These are phyloP conservation scores for Dendrolimus punctatus DNA, from an alignment of 1,140 invertebrate genomes.

Conservation along the genomic window DNA sequence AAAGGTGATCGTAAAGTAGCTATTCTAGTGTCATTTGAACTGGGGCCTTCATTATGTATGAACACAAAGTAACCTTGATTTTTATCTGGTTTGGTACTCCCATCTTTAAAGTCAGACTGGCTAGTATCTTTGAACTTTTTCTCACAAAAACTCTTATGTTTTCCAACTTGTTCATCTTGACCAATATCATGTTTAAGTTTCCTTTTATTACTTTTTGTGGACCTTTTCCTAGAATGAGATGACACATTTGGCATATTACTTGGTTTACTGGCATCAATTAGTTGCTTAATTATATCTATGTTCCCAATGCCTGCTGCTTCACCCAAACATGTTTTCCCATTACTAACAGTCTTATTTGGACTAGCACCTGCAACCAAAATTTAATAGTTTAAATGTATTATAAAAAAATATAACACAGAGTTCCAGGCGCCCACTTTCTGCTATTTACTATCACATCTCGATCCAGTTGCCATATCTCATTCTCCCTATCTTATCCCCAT, in stretches of 20 bases:
- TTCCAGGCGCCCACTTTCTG: too few species aligned
- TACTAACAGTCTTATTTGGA: conserved; percentile 48
- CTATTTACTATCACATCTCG: too few species aligned
- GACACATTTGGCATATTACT: conserved; percentile 1
- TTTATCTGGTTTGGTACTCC: conserved; percentile 25
- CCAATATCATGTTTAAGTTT: conserved; percentile 31
- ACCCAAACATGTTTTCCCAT: conserved; percentile 56
- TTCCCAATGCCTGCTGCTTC: conserved; percentile 52
- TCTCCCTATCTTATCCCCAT: too few species aligned
- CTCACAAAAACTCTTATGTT: conserved; percentile 48
- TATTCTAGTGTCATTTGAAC: conserved; percentile 54
- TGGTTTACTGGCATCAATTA: conserved; percentile 35
- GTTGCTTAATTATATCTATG: conserved; percentile 31
- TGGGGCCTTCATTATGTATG: conserved; percentile 53
- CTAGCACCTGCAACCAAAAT: conserved; percentile 44
- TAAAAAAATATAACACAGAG: too few species aligned
- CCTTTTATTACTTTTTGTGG: conserved; percentile 45
- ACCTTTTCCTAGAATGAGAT: conserved; percentile 24
- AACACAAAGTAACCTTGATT: conserved; percentile 63
- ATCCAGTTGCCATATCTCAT: too few species aligned
- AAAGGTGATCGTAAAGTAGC: conserved; percentile 29
- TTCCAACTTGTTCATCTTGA: conserved; percentile 36
- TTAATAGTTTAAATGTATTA: neutral
- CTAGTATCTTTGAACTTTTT: conserved; percentile 27
- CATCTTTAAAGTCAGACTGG: conserved; percentile 16